Conservation (phyloP, 1,140 invertebrate species). For the Trachelipus rathkii region DNA sequence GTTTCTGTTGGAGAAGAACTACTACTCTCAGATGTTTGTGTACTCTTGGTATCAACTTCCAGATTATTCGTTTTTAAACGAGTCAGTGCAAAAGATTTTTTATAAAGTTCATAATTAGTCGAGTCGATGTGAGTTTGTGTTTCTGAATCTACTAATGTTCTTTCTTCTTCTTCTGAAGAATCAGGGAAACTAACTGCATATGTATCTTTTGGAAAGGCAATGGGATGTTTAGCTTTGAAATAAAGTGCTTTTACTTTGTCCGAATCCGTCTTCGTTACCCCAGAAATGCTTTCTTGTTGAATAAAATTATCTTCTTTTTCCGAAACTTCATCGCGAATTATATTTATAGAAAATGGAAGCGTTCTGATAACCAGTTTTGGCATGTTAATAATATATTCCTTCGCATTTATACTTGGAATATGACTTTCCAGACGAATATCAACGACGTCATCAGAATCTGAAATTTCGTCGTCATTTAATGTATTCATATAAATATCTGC, state of each 20-base stretch:
- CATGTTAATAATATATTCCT: background rate
- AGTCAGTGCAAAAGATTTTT: background rate
- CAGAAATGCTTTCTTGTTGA: background rate
- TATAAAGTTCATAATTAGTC: background rate
- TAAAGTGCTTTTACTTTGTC: background rate
- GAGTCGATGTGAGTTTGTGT: background rate
- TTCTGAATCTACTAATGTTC: background rate
- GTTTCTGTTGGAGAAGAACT: background rate
- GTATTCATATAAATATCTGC: background rate
- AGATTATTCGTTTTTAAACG: background rate
- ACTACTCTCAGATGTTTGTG: background rate
- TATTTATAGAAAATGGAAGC: background rate
- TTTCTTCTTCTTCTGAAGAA: background rate
- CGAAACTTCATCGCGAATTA: background rate
- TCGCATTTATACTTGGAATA: background rate
- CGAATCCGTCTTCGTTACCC: background rate
- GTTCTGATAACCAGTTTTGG: background rate
- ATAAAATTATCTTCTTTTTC: background rate
- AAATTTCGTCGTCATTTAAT: background rate
- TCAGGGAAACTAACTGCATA: background rate
- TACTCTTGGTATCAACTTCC: background rate
- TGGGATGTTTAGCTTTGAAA: background rate
- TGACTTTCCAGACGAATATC: conserved; percentile 1
- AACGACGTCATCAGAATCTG: background rate
- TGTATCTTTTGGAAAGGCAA: background rate